Conservation (phyloP, 1,140 invertebrate species). For the Bombus balteatus region DNA sequence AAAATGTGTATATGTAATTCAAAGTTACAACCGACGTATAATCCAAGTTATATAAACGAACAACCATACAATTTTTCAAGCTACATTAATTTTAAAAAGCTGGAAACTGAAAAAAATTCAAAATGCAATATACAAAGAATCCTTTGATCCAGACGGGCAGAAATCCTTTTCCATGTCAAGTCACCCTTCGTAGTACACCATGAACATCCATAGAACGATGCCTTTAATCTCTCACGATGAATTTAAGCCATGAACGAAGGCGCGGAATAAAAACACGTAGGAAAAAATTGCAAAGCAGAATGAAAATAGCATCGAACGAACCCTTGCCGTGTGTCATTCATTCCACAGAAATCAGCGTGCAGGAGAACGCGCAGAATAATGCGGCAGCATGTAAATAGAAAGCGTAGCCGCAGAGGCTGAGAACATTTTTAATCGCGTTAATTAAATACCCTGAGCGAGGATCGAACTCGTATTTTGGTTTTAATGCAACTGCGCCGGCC, state of each 20-base stretch:
- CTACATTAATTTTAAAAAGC: neutral
- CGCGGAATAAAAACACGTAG: neutral
- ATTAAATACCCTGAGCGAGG: conserved; percentile 1
- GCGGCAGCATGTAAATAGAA: neutral
- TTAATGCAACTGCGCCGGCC: conserved; percentile 5
- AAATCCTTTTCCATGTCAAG: neutral
- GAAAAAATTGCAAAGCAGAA: neutral
- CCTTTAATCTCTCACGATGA: neutral
- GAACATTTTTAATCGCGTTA: conserved; percentile 22
- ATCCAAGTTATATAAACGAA: neutral
- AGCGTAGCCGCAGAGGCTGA: neutral
- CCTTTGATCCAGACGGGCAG: neutral
- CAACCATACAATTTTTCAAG: neutral
- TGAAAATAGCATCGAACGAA: neutral
- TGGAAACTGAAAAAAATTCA: neutral
- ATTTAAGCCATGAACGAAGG: neutral
- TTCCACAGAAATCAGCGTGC: neutral
- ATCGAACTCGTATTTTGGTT: conserved; percentile 16
- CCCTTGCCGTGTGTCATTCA: neutral
- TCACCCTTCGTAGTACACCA: neutral
- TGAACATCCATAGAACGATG: neutral
- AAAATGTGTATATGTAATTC: neutral
- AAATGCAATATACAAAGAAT: neutral
- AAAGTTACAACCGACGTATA: neutral
- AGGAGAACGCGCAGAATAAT: neutral